These are phyloP conservation scores for Coremacera marginata DNA, from an alignment of 2,888 invertebrate species.

Conservation along the genomic window DNA sequence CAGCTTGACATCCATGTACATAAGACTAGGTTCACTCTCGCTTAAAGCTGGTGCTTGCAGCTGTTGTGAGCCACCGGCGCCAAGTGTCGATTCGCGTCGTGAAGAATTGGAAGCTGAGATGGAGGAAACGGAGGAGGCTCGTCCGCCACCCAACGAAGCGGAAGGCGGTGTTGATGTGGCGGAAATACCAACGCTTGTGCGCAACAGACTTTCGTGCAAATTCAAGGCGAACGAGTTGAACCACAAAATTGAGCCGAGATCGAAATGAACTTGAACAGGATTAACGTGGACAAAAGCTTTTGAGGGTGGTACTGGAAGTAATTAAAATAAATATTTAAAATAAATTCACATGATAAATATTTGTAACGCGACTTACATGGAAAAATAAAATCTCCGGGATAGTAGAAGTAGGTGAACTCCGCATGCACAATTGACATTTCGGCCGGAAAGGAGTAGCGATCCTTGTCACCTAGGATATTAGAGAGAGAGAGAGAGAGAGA, in stretches of 20 bases:
- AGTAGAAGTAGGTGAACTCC: slow-evolving; percentile 96
- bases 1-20: slow-evolving; percentile 86
- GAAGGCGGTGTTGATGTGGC: slow-evolving; percentile 51
- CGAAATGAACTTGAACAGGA: slow-evolving; percentile 89
- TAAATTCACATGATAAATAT: background rate
- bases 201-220: slow-evolving; percentile 80
- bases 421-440: slow-evolving; percentile 94
- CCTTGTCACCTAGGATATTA: slow-evolving; percentile 74
- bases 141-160: slow-evolving; percentile 39
- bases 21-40: slow-evolving; percentile 58
- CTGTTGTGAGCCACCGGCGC: slow-evolving; percentile 42
- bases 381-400: slow-evolving; percentile 90
- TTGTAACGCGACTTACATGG: slow-evolving; percentile 75
- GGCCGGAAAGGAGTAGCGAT: slow-evolving; percentile 86
- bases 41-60: background rate
- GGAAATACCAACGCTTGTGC: slow-evolving; percentile 68
- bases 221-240: slow-evolving; percentile 92
- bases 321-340: background rate
- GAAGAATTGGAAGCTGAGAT: slow-evolving; percentile 44
- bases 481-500: slow-evolving; percentile 39
- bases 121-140: slow-evolving; percentile 43
- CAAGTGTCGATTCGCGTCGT: slow-evolving; percentile 43
- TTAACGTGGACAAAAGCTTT: slow-evolving; percentile 92
- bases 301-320: slow-evolving; percentile 87
- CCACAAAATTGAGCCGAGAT: slow-evolving; percentile 92